These are phyloP conservation scores for Phytoseiulus persimilis DNA, from an alignment of 2,888 invertebrate genomes.

Conservation along the genomic window DNA sequence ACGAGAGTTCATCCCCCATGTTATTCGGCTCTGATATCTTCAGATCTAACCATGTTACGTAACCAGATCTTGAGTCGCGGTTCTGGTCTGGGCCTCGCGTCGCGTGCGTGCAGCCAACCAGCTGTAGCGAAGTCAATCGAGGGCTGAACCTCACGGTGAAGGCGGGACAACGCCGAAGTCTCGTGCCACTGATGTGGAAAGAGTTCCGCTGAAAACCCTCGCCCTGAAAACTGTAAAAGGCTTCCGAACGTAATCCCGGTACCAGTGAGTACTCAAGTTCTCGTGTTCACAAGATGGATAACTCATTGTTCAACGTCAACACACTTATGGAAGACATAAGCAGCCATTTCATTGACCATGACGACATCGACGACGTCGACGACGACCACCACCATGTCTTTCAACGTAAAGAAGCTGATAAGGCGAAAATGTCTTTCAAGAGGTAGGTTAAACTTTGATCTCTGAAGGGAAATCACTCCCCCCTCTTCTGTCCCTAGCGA, in stretches of 20 bases:
- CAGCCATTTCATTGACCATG: not conserved
- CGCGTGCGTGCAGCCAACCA: constrained; percentile 5
- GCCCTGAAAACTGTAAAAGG: not conserved
- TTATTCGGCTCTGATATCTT: not conserved
- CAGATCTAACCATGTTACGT: not conserved
- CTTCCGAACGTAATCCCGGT: not conserved
- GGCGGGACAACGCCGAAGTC: not conserved
- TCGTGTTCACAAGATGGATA: not conserved
- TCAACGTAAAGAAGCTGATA: not conserved
- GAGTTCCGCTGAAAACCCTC: not conserved
- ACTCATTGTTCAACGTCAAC: not conserved
- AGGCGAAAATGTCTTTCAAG: not conserved
- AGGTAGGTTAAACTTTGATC: not conserved
- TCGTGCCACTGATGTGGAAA: not conserved
- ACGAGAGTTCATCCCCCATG: not conserved
- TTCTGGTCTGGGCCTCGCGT: not conserved
- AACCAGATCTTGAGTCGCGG: constrained; percentile 5
- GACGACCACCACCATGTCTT: not conserved
- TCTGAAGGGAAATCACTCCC: no score
- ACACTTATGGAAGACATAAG: not conserved
- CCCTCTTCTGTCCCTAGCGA: no score
- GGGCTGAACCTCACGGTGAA: constrained; percentile 5
- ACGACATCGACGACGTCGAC: not conserved
- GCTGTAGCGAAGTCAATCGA: not conserved
- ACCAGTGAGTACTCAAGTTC: not conserved